Evolutionary conservation across 2,113 vertebrate genomes (phyloP).

Genomic region (Brachypodius melanocephalos): DNA sequence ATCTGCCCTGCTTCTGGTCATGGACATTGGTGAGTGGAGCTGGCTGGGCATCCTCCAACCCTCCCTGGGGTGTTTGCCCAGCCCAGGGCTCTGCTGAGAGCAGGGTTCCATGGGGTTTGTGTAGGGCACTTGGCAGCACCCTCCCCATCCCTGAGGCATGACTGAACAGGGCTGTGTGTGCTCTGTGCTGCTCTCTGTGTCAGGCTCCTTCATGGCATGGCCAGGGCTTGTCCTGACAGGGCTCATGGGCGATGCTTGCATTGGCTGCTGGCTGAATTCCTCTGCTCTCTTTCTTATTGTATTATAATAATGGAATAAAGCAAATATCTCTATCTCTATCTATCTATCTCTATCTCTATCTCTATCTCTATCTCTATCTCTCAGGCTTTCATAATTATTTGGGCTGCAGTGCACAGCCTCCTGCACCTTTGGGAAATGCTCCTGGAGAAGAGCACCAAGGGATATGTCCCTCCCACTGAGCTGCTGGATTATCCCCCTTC

Average conservation of each 20-base stretch:
- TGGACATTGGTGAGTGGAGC: background rate
- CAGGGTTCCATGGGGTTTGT: conserved; percentile 25
- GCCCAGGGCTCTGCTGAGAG: background rate
- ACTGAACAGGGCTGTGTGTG: conserved; percentile 35
- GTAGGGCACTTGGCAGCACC: conserved; percentile 22
- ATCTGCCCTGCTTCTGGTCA: background rate
- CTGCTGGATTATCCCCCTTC: background rate
- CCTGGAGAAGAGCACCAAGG: background rate
- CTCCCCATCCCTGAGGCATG: conserved; percentile 22
- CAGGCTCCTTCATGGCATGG: conserved; percentile 17
- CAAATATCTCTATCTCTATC: background rate
- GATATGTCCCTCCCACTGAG: background rate
- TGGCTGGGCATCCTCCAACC: background rate
- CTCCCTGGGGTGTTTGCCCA: conserved; percentile 52
- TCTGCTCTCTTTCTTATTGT: background rate
- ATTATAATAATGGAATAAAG: background rate
- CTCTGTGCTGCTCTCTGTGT: conserved; percentile 29
- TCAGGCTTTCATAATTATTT: background rate
- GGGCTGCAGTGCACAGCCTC: background rate
- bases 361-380: background rate
- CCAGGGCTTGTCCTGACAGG: conserved; percentile 52
- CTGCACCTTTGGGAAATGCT: background rate
- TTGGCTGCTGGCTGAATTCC: conserved; percentile 48
- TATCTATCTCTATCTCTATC: background rate
- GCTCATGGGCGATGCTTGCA: background rate